phyloP scores from a whole-genome alignment of 2,888 invertebrate species.

The Danaus chrysippus region DNA sequence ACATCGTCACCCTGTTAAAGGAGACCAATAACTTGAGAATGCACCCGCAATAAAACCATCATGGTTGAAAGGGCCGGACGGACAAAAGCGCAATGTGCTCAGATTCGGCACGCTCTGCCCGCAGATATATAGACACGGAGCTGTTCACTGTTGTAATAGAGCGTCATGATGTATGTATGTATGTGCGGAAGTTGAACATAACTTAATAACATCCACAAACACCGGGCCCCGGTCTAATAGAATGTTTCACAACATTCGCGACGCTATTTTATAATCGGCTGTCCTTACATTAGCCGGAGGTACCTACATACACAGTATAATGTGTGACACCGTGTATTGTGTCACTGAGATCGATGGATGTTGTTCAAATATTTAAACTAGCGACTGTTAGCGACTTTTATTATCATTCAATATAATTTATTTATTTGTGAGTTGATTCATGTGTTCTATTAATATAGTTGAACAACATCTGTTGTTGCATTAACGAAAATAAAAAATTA shows the following conservation, averaged over 20 bases:
- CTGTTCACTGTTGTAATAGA: conserved; percentile 45
- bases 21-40: conserved; percentile 61
- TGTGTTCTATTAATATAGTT: conserved; percentile 12
- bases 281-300: conserved; percentile 52
- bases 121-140: conserved; percentile 15
- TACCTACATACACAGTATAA: conserved; percentile 42
- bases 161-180: conserved; percentile 49
- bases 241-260: conserved; percentile 70
- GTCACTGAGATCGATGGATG: conserved; percentile 58
- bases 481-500: background rate
- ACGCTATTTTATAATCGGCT: conserved; percentile 65
- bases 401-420: conserved; percentile 18
- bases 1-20: conserved; percentile 58
- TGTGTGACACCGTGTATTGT: conserved; percentile 64
- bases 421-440: conserved; percentile 28
- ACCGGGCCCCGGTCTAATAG: conserved; percentile 65
- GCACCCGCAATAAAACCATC: conserved; percentile 73
- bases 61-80: conserved; percentile 45
- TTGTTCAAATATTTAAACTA: conserved; percentile 36
- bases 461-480: conserved; percentile 17
- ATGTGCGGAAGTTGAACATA: conserved; percentile 70
- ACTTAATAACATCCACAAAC: conserved; percentile 73
- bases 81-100: conserved; percentile 47
- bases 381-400: conserved; percentile 3
- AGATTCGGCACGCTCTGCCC: conserved; percentile 63